Evolutionary conservation across 2,888 invertebrate genomes (phyloP), one percentile per base, ranked within the genome.

Genomic region (Noctua fimbriata): DNA sequence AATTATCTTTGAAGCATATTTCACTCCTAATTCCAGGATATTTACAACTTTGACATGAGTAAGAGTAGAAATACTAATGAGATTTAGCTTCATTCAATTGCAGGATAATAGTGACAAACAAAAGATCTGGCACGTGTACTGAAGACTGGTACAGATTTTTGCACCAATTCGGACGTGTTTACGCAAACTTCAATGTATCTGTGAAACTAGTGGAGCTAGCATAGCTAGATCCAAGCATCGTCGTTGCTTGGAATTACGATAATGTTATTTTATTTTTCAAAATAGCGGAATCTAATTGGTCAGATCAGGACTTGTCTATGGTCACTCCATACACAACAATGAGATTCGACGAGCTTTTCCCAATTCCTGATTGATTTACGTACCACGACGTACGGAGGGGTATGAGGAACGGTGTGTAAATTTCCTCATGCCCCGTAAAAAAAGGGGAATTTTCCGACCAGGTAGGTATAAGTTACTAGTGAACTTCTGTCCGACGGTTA

Each of bases 51-150:
- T 12, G 12, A 73, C 6, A 41, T 16, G 21, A 65, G 21, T 4
- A 28, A 9, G 1, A 73, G 12, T 28, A 41, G 18, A 52, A 16
- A 18, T 12, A 41, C 36, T 52, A 36, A n/a, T 2, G 28, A 52
- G 36, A 73, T 41, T 41, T 52, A 73, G 52, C 18, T 75, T 74
- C 36, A 74, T 36, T 49, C 72, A 74, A 49, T 49, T 10, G 21
- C 49, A 72, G 10, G 36, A 6, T 16, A 72, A 21, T 21, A 16
- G n/a, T 10, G 28, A 49, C n/a, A 49, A 36, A 16, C 6, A 32
- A 18, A 67, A 24, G 2, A n/a, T n/a, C 55, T 24, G 32, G 16
- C 32, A 70, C 16, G 32, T 32, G 9, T 12, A 18, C 18, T 16
- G 18, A 32, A 9, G 9, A 21, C 24, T 55, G 10, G n/a, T n/a